A percentile compares a stretch with the other conserved stretches of the same genome.
These are phyloP conservation scores for Ferdinandea cuprea DNA, from an alignment of 2,888 invertebrate genomes.

Conservation along the genomic window DNA sequence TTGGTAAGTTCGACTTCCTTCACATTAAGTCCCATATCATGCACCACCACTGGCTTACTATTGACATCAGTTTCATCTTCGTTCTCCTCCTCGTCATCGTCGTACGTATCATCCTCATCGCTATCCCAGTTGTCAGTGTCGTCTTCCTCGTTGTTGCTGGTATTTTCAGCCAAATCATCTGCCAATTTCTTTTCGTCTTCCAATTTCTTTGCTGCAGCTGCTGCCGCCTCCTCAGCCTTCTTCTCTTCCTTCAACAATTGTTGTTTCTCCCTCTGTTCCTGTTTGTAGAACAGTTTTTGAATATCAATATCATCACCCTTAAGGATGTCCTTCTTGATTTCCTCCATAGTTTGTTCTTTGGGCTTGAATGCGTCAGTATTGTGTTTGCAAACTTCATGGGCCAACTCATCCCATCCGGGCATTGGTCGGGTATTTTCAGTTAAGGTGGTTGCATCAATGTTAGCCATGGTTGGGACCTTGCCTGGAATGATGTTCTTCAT, in stretches of 20 bases:
- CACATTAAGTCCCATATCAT: slow-evolving; percentile 79
- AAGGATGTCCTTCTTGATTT: slow-evolving; percentile 56
- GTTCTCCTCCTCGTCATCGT: slow-evolving; percentile 75
- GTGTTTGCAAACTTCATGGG: slow-evolving; percentile 81
- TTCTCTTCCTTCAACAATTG: slow-evolving; percentile 31
- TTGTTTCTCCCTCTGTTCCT: slow-evolving; percentile 45
- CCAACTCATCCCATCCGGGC: slow-evolving; percentile 80
- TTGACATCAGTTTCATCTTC: slow-evolving; percentile 77
- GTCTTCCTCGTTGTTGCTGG: slow-evolving; percentile 76
- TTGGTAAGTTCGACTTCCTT: slow-evolving; percentile 80
- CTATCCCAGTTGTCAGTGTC: slow-evolving; percentile 78
- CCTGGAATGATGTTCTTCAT: slow-evolving; percentile 78
- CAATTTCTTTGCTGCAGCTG: slow-evolving; percentile 77
- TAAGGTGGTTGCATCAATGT: slow-evolving; percentile 77
- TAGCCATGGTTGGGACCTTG: slow-evolving; percentile 77
- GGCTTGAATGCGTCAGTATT: slow-evolving; percentile 69
- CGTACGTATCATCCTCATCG: slow-evolving; percentile 76
- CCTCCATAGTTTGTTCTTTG: slow-evolving; percentile 64
- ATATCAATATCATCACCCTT: slow-evolving; percentile 63
- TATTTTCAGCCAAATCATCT: slow-evolving; percentile 71
- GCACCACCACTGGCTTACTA: slow-evolving; percentile 77
- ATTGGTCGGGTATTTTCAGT: slow-evolving; percentile 76
- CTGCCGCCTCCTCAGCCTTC: slow-evolving; percentile 72
- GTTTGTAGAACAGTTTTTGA: slow-evolving; percentile 53
- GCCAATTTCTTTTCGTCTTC: slow-evolving; percentile 78